Conservation (phyloP, 2,113 vertebrate genomes). For the Prolemur simus region DNA sequence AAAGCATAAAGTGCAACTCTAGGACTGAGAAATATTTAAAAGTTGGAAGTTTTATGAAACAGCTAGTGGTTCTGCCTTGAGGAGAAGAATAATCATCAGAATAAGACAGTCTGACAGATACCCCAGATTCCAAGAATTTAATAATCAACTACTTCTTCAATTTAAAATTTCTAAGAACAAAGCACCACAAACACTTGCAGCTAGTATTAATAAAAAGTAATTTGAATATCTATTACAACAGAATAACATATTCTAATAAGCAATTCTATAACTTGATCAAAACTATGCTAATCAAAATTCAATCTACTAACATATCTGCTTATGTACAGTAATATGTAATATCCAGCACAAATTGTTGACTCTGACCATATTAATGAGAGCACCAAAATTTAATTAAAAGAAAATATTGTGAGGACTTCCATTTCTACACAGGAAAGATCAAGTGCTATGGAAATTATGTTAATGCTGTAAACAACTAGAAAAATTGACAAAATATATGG, state of each 20-base stretch:
- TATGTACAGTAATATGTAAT: not conserved
- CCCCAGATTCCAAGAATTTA: not conserved
- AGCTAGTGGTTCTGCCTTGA: not conserved
- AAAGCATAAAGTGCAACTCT: not conserved
- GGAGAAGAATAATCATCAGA: not conserved
- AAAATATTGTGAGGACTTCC: not conserved
- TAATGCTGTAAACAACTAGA: not conserved
- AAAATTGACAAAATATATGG: not conserved
- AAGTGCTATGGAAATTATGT: not conserved
- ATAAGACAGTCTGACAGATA: not conserved
- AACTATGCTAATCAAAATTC: not conserved
- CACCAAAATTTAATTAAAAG: slow-evolving; percentile 7
- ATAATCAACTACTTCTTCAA: not conserved
- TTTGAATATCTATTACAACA: not conserved
- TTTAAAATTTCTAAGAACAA: slow-evolving; percentile 6
- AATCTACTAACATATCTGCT: not conserved
- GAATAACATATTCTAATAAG: not conserved
- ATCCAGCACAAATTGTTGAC: not conserved
- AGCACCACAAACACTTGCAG: not conserved
- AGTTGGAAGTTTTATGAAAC: not conserved
- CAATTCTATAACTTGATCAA: not conserved
- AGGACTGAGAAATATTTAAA: not conserved
- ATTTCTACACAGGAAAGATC: not conserved
- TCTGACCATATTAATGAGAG: not conserved
- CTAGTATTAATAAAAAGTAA: not conserved